A percentile compares a stretch with the other conserved stretches of the same genome.
phyloP scores from a whole-genome alignment of 2,113 vertebrate species.

The Muntiacus muntjak region DNA sequence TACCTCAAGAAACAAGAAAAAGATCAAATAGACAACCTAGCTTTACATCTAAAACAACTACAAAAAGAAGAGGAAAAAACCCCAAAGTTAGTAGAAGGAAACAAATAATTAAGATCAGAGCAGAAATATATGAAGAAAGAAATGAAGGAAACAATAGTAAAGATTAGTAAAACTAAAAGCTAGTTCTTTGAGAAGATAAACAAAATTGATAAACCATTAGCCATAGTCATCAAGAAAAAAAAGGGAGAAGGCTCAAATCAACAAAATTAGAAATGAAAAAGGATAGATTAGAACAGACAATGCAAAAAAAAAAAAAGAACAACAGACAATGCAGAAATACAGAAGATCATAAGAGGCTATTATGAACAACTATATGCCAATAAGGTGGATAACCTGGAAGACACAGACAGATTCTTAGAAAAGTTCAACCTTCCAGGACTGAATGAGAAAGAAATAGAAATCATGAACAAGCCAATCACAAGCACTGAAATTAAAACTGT shows the following conservation, averaged over 20 bases:
- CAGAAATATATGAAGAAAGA: not conserved
- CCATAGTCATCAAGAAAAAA: not conserved
- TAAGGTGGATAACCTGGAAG: not conserved
- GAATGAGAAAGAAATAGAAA: not conserved
- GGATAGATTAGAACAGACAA: not conserved
- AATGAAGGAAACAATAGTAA: not conserved
- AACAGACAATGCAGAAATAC: not conserved
- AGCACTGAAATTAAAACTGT: not conserved
- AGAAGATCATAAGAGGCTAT: not conserved
- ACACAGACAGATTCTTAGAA: not conserved
- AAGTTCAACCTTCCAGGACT: not conserved
- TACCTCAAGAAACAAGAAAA: not conserved
- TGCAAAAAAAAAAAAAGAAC: not conserved
- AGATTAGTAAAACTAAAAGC: not conserved
- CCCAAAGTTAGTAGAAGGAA: not conserved
- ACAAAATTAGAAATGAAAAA: not conserved
- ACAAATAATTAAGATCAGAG: not conserved
- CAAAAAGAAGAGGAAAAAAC: accelerated
- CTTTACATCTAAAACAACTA: not conserved
- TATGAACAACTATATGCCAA: not conserved
- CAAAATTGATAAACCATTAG: not conserved
- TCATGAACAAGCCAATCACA: not conserved
- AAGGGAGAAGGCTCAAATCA: not conserved
- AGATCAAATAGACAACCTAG: not conserved
- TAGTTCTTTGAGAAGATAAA: not conserved